Conservation (phyloP, 92 coral and sea anemone species). For the Zoanthus gigantus region DNA sequence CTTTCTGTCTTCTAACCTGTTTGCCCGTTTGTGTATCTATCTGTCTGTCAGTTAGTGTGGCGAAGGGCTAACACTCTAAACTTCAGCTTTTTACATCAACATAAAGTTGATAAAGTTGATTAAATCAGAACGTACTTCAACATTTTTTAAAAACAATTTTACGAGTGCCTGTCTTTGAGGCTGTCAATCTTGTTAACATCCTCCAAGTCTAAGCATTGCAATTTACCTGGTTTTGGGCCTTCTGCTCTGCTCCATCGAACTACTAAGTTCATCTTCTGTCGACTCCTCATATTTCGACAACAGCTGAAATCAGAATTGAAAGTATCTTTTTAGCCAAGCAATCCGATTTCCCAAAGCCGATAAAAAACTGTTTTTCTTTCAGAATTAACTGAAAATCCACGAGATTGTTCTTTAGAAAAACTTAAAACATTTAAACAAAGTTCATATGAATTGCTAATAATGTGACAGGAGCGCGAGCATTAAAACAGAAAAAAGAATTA, state of each 20-base stretch:
- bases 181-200: no score
- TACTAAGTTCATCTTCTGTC: slow-evolving; percentile 85
- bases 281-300: slow-evolving; percentile 78
- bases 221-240: slow-evolving; percentile 76
- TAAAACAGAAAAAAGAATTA: no score
- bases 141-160: no score
- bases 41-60: background rate
- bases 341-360: background rate
- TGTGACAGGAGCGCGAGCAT: no score
- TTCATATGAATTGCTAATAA: no score
- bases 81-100: no score
- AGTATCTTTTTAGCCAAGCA: background rate
- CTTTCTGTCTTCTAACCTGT: background rate
- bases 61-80: no score
- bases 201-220: background rate
- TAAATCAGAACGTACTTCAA: no score
- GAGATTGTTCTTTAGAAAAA: no score
- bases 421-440: no score
- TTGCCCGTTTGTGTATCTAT: background rate
- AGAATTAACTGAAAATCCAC: no score
- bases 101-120: no score
- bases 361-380: background rate
- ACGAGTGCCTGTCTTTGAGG: background rate
- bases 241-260: slow-evolving; percentile 79
- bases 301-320: slow-evolving; percentile 52